Percentiles rank a stretch among this genome's conserved stretches.
Conservation (phyloP, 1,140 invertebrate species). For the Panulirus ornatus region DNA sequence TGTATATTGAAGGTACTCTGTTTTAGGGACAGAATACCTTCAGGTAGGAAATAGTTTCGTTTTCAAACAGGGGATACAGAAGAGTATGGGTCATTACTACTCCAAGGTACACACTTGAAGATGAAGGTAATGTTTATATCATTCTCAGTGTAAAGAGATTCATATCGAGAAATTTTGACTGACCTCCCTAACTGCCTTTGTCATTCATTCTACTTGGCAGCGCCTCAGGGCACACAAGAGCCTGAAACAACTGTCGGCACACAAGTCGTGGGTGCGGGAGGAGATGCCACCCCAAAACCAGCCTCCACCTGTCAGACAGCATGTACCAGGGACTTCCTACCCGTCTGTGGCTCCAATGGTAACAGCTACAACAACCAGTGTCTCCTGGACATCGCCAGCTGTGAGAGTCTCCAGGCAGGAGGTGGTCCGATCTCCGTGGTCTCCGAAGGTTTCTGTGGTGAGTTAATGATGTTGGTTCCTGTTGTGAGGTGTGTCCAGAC, state of each 20-base stretch:
- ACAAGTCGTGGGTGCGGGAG: background rate
- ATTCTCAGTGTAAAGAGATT: too few relatives aligned
- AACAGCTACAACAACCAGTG: slow-evolving; percentile 92
- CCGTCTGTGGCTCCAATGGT: slow-evolving; percentile 90
- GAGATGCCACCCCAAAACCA: too few relatives aligned
- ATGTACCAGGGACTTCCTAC: slow-evolving; percentile 89
- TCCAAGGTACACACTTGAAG: too few relatives aligned
- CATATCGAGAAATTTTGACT: background rate
- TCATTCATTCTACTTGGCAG: too few relatives aligned
- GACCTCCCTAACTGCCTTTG: background rate
- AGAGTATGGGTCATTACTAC: too few relatives aligned
- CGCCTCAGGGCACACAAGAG: too few relatives aligned
- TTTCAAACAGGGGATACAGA: too few relatives aligned
- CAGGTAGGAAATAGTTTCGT: too few relatives aligned
- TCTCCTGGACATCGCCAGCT: slow-evolving; percentile 81
- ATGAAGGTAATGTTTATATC: too few relatives aligned
- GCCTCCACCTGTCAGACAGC: slow-evolving; percentile 78
- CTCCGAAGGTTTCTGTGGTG: slow-evolving; percentile 32
- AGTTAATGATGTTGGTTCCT: background rate
- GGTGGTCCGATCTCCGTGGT: background rate
- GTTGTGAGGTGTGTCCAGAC: slow-evolving; percentile 6
- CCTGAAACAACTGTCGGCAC: background rate
- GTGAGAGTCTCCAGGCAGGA: background rate
- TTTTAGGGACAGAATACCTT: too few relatives aligned
- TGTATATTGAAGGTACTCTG: too few relatives aligned